Percentiles rank a stretch among this genome's conserved stretches.
These are phyloP conservation scores for Andrena haemorrhoa DNA, from an alignment of 2,888 invertebrate genomes.

Conservation along the genomic window DNA sequence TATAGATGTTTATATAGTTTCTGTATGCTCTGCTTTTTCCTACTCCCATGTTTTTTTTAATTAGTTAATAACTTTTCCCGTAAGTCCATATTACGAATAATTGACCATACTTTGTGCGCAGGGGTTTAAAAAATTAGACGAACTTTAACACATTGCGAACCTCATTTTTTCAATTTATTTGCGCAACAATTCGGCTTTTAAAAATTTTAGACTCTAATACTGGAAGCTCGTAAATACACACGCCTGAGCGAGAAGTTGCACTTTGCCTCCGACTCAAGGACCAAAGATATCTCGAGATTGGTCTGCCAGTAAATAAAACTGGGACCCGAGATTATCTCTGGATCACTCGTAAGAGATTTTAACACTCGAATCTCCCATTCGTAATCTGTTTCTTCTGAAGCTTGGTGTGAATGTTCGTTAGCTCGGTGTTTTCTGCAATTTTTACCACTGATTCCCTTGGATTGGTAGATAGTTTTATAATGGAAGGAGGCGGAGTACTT, in stretches of 20 bases:
- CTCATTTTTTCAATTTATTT: neutral
- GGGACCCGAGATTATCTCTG: neutral
- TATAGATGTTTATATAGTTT: conserved; percentile 9
- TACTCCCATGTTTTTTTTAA: neutral
- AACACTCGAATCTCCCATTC: neutral
- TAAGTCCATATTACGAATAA: neutral
- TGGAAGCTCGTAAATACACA: too few relatives aligned
- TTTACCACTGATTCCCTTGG: neutral
- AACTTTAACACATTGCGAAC: neutral
- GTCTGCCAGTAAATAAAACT: neutral
- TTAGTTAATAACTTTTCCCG: conserved; percentile 3
- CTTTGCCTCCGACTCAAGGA: neutral
- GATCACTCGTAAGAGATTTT: neutral
- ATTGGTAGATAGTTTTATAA: conserved; percentile 62
- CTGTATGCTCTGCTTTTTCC: neutral
- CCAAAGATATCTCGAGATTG: neutral
- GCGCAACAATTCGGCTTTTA: neutral
- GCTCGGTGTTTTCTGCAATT: neutral
- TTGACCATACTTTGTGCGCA: neutral
- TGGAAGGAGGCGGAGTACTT: conserved; percentile 82
- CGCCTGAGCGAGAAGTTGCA: too few relatives aligned
- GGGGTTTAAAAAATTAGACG: neutral
- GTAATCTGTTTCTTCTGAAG: neutral
- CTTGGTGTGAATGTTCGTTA: too few relatives aligned
- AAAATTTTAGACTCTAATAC: neutral